These are phyloP conservation scores for Percopsis transmontana DNA, from an alignment of 2,113 vertebrate genomes.

Conservation along the genomic window DNA sequence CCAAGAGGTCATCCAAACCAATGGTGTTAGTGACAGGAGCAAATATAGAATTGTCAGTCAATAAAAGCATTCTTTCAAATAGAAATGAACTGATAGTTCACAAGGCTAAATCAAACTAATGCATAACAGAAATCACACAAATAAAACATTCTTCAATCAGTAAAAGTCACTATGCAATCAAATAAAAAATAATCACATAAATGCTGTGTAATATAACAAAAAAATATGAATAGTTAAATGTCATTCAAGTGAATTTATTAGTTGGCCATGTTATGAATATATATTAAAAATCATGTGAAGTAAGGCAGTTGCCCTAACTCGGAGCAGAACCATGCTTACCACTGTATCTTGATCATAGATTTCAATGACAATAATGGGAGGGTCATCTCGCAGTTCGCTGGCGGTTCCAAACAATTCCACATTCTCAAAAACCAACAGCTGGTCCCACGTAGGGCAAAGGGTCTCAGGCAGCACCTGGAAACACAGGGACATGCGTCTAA, in stretches of 20 bases:
- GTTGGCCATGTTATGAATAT: constrained; percentile 6
- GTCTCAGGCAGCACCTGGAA: constrained; percentile 90
- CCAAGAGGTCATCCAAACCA: constrained; percentile 71
- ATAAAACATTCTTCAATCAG: too few species aligned
- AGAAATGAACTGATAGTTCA: background rate
- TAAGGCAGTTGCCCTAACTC: constrained; percentile 5
- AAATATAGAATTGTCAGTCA: constrained; percentile 62
- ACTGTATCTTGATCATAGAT: constrained; percentile 94
- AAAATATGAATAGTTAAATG: background rate
- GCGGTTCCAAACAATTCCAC: constrained; percentile 92
- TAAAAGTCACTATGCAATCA: background rate
- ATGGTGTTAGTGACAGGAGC: constrained; percentile 62
- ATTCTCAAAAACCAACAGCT: constrained; percentile 91
- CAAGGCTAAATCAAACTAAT: too few species aligned
- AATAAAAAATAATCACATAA: background rate
- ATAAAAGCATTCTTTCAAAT: constrained; percentile 53
- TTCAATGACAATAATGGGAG: constrained; percentile 94
- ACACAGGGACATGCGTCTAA: background rate
- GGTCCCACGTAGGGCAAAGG: constrained; percentile 96
- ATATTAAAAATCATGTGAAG: background rate
- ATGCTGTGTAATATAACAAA: background rate
- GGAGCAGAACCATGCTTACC: constrained; percentile 70
- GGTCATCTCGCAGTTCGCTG: constrained; percentile 88
- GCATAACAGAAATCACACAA: too few species aligned
- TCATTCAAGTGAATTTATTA: constrained; percentile 2